These are phyloP conservation scores for Parazoanthus atlanticus DNA, from an alignment of 92 coral and sea anemone species.

Conservation along the genomic window DNA sequence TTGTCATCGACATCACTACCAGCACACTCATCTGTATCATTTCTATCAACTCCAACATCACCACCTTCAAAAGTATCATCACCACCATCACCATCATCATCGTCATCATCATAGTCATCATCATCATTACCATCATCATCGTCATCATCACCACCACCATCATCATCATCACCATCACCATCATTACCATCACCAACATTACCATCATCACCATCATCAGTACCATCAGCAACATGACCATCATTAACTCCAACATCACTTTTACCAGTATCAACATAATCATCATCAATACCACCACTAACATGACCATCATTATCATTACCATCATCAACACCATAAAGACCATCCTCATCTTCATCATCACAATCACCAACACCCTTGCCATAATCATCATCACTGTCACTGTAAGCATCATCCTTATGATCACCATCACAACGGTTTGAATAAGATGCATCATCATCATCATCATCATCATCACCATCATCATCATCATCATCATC, in stretches of 20 bases:
- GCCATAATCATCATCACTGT: neutral
- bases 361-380: neutral
- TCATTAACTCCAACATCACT: too few relatives aligned
- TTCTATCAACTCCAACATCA: too few relatives aligned
- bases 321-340: slow-evolving; percentile 1
- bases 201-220: neutral
- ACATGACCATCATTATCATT: slow-evolving; percentile 29
- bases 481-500: slow-evolving; percentile 5
- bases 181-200: neutral
- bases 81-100: neutral
- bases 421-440: neutral
- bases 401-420: slow-evolving; percentile 2
- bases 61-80: neutral
- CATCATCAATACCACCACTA: neutral
- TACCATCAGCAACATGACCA: neutral
- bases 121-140: neutral
- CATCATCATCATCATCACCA: neutral
- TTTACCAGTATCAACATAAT: neutral
- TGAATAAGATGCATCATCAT: neutral
- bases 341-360: slow-evolving; percentile 19
- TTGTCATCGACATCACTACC: neutral
- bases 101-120: neutral
- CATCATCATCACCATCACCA: neutral
- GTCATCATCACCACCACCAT: slow-evolving; percentile 12
- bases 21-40: neutral